Evolutionary conservation across 2,113 vertebrate species (phyloP).

Genomic region (Coregonus clupeaformis): DNA sequence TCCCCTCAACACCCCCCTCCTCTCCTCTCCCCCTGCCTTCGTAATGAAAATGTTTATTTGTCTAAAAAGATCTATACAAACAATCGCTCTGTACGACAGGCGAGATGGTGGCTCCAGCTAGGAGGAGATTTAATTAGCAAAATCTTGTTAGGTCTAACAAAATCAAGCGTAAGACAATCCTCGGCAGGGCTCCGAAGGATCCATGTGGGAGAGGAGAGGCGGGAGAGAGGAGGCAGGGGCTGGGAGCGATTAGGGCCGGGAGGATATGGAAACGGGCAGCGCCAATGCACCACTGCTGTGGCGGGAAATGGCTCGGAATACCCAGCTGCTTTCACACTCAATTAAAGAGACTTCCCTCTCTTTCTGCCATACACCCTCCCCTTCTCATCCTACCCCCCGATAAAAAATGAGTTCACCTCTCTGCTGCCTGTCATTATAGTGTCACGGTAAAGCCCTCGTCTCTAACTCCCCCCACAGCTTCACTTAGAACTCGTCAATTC

Average conservation of each 20-base stretch:
- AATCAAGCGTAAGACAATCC: slow-evolving; percentile 98
- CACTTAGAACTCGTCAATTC: slow-evolving; percentile 25
- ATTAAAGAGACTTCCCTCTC: slow-evolving; percentile 50
- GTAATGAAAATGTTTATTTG: slow-evolving; percentile 83
- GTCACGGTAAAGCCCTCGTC: slow-evolving; percentile 18
- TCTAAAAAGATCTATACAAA: slow-evolving; percentile 76
- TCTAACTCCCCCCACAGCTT: slow-evolving; percentile 6
- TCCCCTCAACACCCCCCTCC: slow-evolving; percentile 4
- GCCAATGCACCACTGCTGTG: slow-evolving; percentile 63
- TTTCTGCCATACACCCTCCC: slow-evolving; percentile 34
- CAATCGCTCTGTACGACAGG: slow-evolving; percentile 80
- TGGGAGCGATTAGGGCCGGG: slow-evolving; percentile 53
- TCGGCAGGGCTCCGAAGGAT: slow-evolving; percentile 79
- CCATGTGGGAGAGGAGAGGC: slow-evolving; percentile 77
- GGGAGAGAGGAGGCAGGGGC: slow-evolving; percentile 29
- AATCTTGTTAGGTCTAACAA: slow-evolving; percentile 98
- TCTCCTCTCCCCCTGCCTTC: slow-evolving; percentile 46
- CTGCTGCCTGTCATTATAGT: slow-evolving; percentile 38
- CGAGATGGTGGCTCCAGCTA: slow-evolving; percentile 77
- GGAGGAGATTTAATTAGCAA: slow-evolving; percentile 98
- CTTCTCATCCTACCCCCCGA: slow-evolving; percentile 5
- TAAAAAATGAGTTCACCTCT: slow-evolving; percentile 37
- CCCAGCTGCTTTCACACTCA: slow-evolving; percentile 59
- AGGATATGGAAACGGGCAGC: slow-evolving; percentile 75
- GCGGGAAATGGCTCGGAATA: slow-evolving; percentile 61